These are phyloP conservation scores for Saturnia pavonia DNA, from an alignment of 2,888 invertebrate species.

Conservation along the genomic window DNA sequence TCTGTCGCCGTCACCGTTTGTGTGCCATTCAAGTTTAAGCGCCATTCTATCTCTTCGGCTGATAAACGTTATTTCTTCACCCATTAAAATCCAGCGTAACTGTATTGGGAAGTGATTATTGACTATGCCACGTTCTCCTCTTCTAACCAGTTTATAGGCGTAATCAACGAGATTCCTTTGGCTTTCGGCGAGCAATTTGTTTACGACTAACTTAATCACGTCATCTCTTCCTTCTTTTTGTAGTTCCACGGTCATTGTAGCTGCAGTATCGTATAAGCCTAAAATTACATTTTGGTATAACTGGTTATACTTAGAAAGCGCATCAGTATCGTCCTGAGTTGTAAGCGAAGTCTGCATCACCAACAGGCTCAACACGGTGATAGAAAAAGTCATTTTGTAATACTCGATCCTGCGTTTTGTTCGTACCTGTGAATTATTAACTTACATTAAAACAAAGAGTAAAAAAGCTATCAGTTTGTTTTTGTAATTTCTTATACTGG, in stretches of 20 bases:
- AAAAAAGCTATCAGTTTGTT: not conserved
- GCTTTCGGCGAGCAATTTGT: not conserved
- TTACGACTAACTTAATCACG: slow-evolving; percentile 2
- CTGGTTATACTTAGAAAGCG: not conserved
- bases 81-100: slow-evolving; percentile 6
- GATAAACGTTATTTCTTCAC: slow-evolving; percentile 6
- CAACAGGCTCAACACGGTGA: not conserved
- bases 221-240: slow-evolving; percentile 7
- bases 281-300: slow-evolving; percentile 10
- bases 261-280: slow-evolving; percentile 9
- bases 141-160: slow-evolving; percentile 10
- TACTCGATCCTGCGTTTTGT: not conserved
- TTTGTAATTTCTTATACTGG: too few species aligned
- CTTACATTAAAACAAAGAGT: not conserved
- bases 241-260: slow-evolving; percentile 11
- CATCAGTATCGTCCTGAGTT: not conserved
- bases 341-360: not conserved
- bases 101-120: slow-evolving; percentile 9
- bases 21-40: slow-evolving; percentile 8
- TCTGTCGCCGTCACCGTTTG: slow-evolving; percentile 14
- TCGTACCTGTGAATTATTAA: not conserved
- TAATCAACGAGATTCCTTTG: slow-evolving; percentile 13
- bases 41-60: slow-evolving; percentile 14
- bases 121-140: not conserved
- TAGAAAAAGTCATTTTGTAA: not conserved